Evolutionary conservation across 2,888 invertebrate genomes (phyloP).

Genomic region (Xestia sexstrigata): DNA sequence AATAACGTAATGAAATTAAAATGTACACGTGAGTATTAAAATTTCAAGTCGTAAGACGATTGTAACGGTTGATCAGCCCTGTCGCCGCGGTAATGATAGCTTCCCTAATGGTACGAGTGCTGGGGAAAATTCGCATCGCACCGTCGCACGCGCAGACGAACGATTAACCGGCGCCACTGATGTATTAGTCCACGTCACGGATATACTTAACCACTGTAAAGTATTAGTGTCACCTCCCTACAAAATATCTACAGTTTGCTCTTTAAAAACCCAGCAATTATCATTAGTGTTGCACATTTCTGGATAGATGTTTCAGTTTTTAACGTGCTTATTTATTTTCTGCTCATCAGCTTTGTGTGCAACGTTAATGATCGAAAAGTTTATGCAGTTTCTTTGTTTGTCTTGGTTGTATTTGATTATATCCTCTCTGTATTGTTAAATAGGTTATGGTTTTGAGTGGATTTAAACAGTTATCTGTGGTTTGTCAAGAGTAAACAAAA

Average conservation of each 20-base stretch:
- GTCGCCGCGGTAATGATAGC: constrained; percentile 88
- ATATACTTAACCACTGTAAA: constrained; percentile 77
- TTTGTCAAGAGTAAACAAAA: constrained; percentile 37
- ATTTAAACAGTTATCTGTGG: neutral
- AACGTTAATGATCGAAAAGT: neutral
- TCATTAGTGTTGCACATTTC: constrained; percentile 33
- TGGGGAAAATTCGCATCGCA: constrained; percentile 86
- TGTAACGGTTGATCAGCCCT: constrained; percentile 80
- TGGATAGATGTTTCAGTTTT: constrained; percentile 24
- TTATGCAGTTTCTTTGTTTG: constrained; percentile 3
- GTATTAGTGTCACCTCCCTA: constrained; percentile 73
- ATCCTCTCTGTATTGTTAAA: neutral
- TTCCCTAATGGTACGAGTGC: constrained; percentile 84
- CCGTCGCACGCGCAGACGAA: constrained; percentile 85
- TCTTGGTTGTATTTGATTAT: neutral
- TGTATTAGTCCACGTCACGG: constrained; percentile 85
- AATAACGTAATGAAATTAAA: constrained; percentile 71
- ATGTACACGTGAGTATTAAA: constrained; percentile 72
- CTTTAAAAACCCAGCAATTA: constrained; percentile 50
- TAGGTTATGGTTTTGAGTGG: constrained; percentile 9
- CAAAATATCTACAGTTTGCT: constrained; percentile 56
- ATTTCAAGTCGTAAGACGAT: constrained; percentile 75
- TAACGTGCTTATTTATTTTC: constrained; percentile 8
- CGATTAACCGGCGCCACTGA: constrained; percentile 87
- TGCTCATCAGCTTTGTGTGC: neutral